A percentile compares a stretch with the other conserved stretches of the same genome.
Conservation (phyloP, 2,113 vertebrate species). For the Chaetorhynchus papuensis region DNA sequence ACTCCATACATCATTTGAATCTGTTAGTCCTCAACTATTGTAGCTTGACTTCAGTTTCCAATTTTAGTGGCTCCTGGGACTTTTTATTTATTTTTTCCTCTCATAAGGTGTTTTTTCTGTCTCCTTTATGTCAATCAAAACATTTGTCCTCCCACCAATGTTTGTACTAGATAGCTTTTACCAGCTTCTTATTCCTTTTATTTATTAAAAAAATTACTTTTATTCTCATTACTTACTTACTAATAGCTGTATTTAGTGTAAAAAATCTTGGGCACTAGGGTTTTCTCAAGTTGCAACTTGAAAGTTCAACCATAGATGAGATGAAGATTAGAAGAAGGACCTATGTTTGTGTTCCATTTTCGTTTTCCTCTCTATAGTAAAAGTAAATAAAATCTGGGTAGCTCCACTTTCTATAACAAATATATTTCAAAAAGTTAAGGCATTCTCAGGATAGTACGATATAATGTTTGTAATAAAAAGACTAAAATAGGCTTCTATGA, state of each 20-base stretch:
- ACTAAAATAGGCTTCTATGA: not conserved
- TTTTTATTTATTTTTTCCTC: not conserved
- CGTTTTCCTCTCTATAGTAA: not conserved
- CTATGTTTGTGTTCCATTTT: not conserved
- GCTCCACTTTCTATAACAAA: not conserved
- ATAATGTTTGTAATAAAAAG: not conserved
- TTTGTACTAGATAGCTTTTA: not conserved
- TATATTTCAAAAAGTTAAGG: not conserved
- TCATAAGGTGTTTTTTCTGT: not conserved
- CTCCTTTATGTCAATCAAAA: not conserved
- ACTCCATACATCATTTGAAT: not conserved
- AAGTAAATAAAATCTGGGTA: not conserved
- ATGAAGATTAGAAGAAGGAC: not conserved
- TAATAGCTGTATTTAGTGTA: not conserved
- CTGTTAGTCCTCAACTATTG: not conserved
- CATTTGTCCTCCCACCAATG: not conserved
- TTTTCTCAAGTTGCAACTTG: not conserved
- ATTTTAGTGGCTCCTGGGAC: not conserved
- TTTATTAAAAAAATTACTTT: not conserved
- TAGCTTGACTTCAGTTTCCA: not conserved
- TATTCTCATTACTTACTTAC: not conserved
- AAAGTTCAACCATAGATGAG: not conserved
- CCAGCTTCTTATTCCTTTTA: not conserved
- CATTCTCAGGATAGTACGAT: not conserved
- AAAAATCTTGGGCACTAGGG: accelerated